Evolutionary conservation across 2,888 invertebrate genomes (phyloP).

Genomic region (Bombylius discolor): DNA sequence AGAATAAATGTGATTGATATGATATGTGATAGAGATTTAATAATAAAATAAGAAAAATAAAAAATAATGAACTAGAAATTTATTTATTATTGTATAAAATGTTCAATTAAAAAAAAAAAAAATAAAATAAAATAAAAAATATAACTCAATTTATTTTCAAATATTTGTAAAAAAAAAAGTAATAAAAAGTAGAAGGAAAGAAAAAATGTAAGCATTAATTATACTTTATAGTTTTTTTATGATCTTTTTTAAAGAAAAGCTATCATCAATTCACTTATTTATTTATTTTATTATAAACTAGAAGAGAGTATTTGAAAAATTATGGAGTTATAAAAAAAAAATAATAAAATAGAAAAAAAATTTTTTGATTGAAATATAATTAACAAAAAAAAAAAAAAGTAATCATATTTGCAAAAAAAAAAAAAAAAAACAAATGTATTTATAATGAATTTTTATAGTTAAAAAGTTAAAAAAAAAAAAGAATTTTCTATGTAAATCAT

Average conservation of each 20-base stretch:
- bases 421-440: slow-evolving; percentile 1
- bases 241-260: no score
- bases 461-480: no score
- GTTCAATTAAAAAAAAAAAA: no score
- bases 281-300: slow-evolving; percentile 5
- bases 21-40: no score
- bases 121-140: not conserved
- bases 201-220: no score
- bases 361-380: no score
- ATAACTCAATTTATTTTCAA: not conserved
- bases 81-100: no score
- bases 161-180: not conserved
- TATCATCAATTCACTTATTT: no score
- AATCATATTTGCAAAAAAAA: slow-evolving; percentile 7
- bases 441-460: not conserved
- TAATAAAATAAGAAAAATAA: no score
- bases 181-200: slow-evolving; percentile 5
- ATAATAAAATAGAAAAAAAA: slow-evolving; percentile 3
- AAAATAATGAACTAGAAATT: no score
- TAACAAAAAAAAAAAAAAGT: not conserved
- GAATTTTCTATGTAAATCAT: not conserved
- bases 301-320: slow-evolving; percentile 11
- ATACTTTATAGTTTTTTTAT: no score
- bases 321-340: slow-evolving; percentile 10
- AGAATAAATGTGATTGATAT: no score